These are phyloP conservation scores for Cotesia typhae DNA, from an alignment of 1,140 invertebrate genomes.

Conservation along the genomic window DNA sequence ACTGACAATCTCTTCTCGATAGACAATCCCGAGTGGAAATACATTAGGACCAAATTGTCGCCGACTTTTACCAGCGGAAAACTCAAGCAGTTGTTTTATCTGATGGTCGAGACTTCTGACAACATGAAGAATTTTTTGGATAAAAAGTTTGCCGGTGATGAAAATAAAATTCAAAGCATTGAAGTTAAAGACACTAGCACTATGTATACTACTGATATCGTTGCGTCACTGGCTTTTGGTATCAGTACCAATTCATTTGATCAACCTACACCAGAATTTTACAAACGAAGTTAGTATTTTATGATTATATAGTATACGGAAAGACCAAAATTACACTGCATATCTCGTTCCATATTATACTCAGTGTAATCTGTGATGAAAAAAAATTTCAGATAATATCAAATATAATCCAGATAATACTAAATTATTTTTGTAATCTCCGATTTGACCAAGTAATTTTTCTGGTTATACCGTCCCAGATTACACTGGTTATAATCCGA, in stretches of 20 bases:
- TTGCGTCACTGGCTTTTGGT: conserved; percentile 67
- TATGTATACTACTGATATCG: conserved; percentile 68
- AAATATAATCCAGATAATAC: too few species aligned
- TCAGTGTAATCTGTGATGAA: too few species aligned
- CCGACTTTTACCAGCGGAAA: conserved; percentile 62
- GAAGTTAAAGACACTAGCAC: conserved; percentile 62
- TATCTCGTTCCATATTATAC: too few species aligned
- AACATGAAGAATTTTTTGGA: conserved; percentile 51
- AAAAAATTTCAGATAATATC: too few species aligned
- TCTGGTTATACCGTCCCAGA: too few species aligned
- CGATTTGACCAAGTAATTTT: too few species aligned
- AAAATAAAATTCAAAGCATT: conserved; percentile 38
- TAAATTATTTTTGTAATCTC: too few species aligned
- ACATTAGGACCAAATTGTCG: conserved; percentile 63
- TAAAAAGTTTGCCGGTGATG: conserved; percentile 25
- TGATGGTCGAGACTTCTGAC: conserved; percentile 59
- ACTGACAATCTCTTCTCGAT: conserved; percentile 55
- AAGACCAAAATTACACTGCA: too few species aligned
- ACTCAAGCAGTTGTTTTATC: conserved; percentile 63
- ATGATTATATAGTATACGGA: too few species aligned
- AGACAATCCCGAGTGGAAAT: conserved; percentile 57
- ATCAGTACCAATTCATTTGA: conserved; percentile 60
- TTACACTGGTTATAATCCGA: too few species aligned
- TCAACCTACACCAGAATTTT: conserved; percentile 59
- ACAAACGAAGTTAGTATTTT: conserved; percentile 34